phyloP scores from a whole-genome alignment of 1,140 invertebrate species.

The Epicauta chinensis region DNA sequence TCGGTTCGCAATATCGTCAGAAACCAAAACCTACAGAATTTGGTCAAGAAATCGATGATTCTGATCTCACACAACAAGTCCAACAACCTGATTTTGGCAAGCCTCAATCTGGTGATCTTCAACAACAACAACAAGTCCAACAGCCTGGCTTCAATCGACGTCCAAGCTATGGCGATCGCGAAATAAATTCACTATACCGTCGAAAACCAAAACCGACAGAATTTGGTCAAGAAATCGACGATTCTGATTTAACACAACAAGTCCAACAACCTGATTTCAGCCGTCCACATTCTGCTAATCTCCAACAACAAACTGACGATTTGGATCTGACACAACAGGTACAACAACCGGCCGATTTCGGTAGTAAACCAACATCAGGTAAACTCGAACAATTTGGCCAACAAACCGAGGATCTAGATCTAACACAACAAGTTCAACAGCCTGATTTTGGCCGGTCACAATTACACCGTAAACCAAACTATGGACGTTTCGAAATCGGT shows the following conservation, averaged over 20 bases:
- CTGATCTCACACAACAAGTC: constrained; percentile 8
- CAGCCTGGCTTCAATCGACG: background rate
- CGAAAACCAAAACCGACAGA: background rate
- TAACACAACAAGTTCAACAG: constrained; percentile 15
- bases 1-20: too few relatives aligned
- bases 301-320: constrained; percentile 4
- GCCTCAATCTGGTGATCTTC: background rate
- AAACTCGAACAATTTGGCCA: constrained; percentile 12
- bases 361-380: background rate
- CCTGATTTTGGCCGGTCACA: background rate
- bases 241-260: constrained; percentile 11
- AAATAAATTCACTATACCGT: too few relatives aligned
- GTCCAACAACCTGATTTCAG: constrained; percentile 1
- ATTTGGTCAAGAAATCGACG: background rate
- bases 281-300: background rate
- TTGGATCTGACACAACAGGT: constrained; percentile 17
- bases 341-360: background rate
- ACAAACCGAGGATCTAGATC: constrained; percentile 14
- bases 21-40: background rate
- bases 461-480: background rate
- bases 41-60: constrained; percentile 1
- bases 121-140: constrained; percentile 1
- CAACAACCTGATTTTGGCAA: background rate
- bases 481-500: background rate
- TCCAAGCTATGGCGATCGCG: background rate